Evolutionary conservation across 2,888 invertebrate species (phyloP).

Genomic region (Diarsia mendica): DNA sequence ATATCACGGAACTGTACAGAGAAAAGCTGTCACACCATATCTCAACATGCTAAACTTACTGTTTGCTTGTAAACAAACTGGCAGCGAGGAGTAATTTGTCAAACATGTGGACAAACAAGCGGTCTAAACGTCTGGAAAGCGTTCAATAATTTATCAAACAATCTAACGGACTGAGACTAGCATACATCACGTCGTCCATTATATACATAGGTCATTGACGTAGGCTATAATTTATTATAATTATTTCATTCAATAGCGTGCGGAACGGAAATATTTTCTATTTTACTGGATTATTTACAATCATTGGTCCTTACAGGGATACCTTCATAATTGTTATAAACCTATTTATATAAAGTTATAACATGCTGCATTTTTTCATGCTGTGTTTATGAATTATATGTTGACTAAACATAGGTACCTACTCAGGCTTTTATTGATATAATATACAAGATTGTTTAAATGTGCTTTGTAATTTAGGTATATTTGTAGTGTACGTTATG

Average conservation of each 20-base stretch:
- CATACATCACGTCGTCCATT: slow-evolving; percentile 11
- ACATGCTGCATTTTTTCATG: neutral
- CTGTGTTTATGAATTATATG: neutral
- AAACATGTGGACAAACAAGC: slow-evolving; percentile 19
- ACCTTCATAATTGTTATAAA: neutral
- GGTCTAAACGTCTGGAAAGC: neutral
- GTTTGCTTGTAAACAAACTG: slow-evolving; percentile 13
- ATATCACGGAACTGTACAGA: neutral
- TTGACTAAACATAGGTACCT: neutral
- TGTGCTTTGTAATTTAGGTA: too few species aligned
- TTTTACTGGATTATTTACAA: neutral
- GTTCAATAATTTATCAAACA: slow-evolving; percentile 30
- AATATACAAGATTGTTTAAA: neutral
- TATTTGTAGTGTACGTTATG: neutral
- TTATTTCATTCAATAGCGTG: neutral
- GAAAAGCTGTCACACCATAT: neutral
- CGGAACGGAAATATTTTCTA: neutral
- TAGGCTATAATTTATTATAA: neutral
- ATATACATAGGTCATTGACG: neutral
- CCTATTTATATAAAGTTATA: neutral
- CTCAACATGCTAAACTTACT: neutral
- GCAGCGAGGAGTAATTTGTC: slow-evolving; percentile 14
- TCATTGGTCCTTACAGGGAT: too few species aligned
- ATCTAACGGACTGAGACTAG: neutral
- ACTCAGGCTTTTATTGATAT: neutral